Evolutionary conservation across 2,888 invertebrate genomes (phyloP), one percentile per base, ranked within the genome.

Genomic region (Eupeodes luniger): DNA sequence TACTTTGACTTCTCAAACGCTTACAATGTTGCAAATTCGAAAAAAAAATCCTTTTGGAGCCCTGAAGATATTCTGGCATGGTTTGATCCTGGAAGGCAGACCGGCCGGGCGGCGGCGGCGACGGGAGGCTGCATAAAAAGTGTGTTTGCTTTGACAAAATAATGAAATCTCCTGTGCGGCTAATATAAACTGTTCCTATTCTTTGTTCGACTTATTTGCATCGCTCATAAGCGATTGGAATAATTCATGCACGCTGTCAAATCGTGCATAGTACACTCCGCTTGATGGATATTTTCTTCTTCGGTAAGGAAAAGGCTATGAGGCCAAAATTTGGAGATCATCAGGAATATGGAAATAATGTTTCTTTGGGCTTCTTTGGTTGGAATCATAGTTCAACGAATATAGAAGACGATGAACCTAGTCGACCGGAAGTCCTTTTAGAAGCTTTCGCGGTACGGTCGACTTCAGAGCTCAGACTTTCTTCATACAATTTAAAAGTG

Each of bases 311-410:
- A 11, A 3, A 16, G 9, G 0, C 16, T 55, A 55, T 11, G 34
- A 9, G 40, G 36, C 78, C 62, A 51, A 78, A 40, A 75, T 67
- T 40, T 67, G 47, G 61, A 74, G 70, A 88, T 85, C 81, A 85
- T 85, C 88, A 14, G n/a, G 57, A 88, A 88, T 88, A 88, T 88
- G 88, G 88, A 85, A 85, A 85, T 88, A 85, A 85, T 88, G n/a
- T 64, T 74, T 27, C 44, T 12, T 36, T 53, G 44, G 64, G 53
- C 80, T 78, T 81, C 78, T 85, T 88, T 81, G 75, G 64, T 34
- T 62, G 53, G 36, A 84, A 88, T 40, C 40, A 84, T 74, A 80
- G 66, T 51, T 84, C 67, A 67, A 62, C 57, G 81, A 81, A 85
- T 81, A 88, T 40, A 40, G 40, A 40, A 40, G 40, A 40, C 40